Conservation (phyloP, 2,888 invertebrate genomes). For the Sympetrum striolatum region DNA sequence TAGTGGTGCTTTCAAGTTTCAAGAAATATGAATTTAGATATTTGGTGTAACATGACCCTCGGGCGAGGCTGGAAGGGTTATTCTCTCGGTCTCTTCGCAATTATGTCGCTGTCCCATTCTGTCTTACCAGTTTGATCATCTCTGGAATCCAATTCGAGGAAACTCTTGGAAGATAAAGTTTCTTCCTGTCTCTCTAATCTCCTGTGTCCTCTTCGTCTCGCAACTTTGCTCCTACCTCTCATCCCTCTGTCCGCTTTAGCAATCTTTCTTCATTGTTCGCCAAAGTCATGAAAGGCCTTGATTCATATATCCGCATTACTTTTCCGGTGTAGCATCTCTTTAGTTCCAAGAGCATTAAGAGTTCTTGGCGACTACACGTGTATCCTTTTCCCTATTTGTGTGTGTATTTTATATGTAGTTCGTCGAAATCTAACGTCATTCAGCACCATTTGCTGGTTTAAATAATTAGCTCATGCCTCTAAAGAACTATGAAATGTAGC, state of each 20-base stretch:
- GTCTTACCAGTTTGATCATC: background rate
- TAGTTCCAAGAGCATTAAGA: too few species aligned
- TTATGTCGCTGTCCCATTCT: background rate
- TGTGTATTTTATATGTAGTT: too few species aligned
- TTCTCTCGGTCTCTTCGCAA: background rate
- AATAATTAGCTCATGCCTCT: too few species aligned
- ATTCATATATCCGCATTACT: background rate
- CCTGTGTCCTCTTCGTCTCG: constrained; percentile 8
- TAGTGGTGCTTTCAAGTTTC: too few species aligned
- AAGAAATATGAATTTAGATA: too few species aligned
- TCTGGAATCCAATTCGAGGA: background rate
- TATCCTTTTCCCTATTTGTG: too few species aligned
- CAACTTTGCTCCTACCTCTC: background rate
- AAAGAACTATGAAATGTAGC: too few species aligned
- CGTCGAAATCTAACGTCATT: too few species aligned
- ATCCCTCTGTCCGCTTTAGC: background rate
- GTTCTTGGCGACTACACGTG: too few species aligned
- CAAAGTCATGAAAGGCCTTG: background rate
- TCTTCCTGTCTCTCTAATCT: constrained; percentile 25
- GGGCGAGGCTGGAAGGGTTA: too few species aligned
- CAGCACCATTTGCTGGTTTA: too few species aligned
- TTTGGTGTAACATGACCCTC: too few species aligned
- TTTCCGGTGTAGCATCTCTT: background rate
- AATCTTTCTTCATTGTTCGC: constrained; percentile 19
- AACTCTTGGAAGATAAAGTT: constrained; percentile 27